Evolutionary conservation across 2,113 vertebrate species (phyloP).

Genomic region (Catagonus wagneri): DNA sequence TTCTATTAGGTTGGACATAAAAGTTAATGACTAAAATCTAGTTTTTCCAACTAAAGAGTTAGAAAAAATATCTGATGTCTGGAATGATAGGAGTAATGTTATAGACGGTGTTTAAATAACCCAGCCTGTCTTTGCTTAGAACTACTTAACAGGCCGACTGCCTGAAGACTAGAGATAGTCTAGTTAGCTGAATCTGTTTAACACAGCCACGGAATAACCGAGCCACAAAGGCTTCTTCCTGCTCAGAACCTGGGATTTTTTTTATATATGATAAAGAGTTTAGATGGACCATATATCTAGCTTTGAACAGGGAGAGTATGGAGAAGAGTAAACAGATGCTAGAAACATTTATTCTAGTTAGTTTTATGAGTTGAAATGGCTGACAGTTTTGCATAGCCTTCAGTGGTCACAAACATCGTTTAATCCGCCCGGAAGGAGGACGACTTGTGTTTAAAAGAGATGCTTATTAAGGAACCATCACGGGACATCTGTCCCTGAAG

Average conservation of each 20-base stretch:
- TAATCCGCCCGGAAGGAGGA: not conserved
- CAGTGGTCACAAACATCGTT: conserved; percentile 14
- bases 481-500: not conserved
- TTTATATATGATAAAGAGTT: conserved; percentile 71
- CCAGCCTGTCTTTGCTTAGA: not conserved
- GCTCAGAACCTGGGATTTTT: conserved; percentile 71
- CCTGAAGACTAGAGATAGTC: conserved; percentile 40
- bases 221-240: conserved; percentile 72
- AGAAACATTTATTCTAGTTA: conserved; percentile 44
- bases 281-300: conserved; percentile 65
- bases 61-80: not conserved
- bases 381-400: not conserved
- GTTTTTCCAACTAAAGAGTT: not conserved
- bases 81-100: not conserved
- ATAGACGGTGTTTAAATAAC: not conserved
- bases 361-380: conserved; percentile 31
- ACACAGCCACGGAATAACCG: conserved; percentile 58
- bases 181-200: conserved; percentile 72
- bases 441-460: not conserved
- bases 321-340: not conserved
- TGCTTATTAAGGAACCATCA: not conserved
- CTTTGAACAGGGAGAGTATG: conserved; percentile 37
- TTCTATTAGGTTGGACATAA: not conserved
- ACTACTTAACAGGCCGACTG: conserved; percentile 64
- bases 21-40: not conserved